phyloP scores from a whole-genome alignment of 92 coral and sea anemone genomes.

The Siderastrea radians region DNA sequence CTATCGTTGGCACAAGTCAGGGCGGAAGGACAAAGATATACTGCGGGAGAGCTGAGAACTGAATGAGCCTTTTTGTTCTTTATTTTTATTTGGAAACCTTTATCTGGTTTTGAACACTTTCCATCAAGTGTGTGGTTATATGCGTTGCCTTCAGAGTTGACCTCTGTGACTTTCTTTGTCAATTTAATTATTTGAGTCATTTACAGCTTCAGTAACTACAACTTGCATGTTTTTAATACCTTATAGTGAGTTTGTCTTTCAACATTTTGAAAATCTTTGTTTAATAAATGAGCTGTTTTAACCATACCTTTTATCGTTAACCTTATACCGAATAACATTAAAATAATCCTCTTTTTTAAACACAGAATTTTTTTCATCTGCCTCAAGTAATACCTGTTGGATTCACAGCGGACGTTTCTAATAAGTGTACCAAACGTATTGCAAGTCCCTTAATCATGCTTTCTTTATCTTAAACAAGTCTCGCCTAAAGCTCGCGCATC shows the following conservation, averaged over 20 bases:
- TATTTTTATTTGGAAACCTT: neutral
- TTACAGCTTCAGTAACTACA: neutral
- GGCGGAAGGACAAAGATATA: conserved; percentile 55
- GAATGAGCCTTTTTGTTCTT: neutral
- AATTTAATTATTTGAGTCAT: neutral
- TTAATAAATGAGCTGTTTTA: neutral
- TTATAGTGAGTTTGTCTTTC: neutral
- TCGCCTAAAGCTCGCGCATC: too few relatives aligned
- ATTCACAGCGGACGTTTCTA: too few relatives aligned
- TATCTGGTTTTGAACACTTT: neutral
- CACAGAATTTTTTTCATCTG: too few relatives aligned
- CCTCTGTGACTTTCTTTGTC: neutral
- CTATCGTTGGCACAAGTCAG: conserved; percentile 66
- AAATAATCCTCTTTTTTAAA: neutral
- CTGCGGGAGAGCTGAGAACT: neutral
- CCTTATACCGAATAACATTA: neutral
- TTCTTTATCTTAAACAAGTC: too few relatives aligned
- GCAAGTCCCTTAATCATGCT: too few relatives aligned
- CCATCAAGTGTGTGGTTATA: too few relatives aligned
- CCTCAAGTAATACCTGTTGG: too few relatives aligned
- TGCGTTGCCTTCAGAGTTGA: neutral
- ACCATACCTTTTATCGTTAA: neutral
- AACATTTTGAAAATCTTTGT: neutral
- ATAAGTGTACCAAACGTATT: too few relatives aligned
- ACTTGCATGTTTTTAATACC: neutral